Percentiles rank a stretch among this genome's conserved stretches.
phyloP scores from a whole-genome alignment of 2,113 vertebrate genomes.

The Peromyscus leucopus region DNA sequence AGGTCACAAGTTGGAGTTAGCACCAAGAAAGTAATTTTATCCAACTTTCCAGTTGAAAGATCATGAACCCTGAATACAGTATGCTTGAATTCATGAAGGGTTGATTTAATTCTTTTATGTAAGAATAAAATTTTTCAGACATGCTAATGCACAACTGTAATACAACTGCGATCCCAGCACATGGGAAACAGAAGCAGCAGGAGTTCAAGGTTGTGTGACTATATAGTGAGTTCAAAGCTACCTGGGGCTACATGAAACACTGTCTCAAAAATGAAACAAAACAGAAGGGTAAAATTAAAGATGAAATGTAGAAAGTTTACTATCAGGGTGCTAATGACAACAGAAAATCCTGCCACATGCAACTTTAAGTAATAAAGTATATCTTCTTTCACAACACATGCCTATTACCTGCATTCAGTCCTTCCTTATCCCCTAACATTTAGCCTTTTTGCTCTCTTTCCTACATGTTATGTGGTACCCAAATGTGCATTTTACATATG shows the following conservation, averaged over 20 bases:
- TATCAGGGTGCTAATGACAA: neutral
- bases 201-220: neutral
- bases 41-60: slow-evolving; percentile 9
- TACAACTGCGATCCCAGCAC: neutral
- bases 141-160: neutral
- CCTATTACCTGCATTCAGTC: neutral
- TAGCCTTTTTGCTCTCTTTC: neutral
- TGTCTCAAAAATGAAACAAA: neutral
- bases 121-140: neutral
- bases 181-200: neutral
- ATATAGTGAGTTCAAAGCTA: neutral
- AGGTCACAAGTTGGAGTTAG: slow-evolving; percentile 37
- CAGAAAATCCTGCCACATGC: neutral
- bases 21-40: slow-evolving; percentile 39
- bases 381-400: neutral
- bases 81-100: neutral
- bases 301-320: neutral
- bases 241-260: neutral
- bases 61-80: neutral
- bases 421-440: neutral
- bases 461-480: neutral
- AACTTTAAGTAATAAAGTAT: slow-evolving; percentile 53
- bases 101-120: slow-evolving; percentile 50
- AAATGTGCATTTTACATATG: neutral
- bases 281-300: slow-evolving; percentile 45